Conservation (phyloP, 2,113 vertebrate species). For the Thalassarche chlororhynchos region DNA sequence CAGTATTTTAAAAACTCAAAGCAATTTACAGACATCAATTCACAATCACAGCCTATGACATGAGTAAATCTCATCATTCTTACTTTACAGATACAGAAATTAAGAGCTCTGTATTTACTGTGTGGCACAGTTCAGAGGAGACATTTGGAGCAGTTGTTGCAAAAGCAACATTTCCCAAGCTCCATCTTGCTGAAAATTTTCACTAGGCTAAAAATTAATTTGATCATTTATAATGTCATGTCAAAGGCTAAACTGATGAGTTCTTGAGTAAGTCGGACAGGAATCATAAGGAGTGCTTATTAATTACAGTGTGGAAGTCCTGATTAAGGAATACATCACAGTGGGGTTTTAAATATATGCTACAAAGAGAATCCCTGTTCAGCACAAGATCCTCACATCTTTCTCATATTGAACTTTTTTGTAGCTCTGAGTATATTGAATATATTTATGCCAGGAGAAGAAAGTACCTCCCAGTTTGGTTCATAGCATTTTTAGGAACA, state of each 20-base stretch:
- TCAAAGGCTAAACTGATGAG: not conserved
- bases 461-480: not conserved
- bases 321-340: not conserved
- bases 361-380: not conserved
- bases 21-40: not conserved
- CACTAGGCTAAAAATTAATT: not conserved
- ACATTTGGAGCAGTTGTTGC: not conserved
- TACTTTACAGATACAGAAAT: not conserved
- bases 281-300: not conserved
- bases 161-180: not conserved
- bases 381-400: not conserved
- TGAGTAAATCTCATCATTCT: not conserved
- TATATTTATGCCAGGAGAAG: not conserved
- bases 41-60: not conserved
- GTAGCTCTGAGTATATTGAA: not conserved
- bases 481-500: not conserved
- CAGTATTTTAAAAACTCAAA: not conserved
- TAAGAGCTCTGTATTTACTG: not conserved
- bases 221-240: not conserved
- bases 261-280: not conserved
- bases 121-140: not conserved
- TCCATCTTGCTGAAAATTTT: not conserved
- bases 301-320: not conserved
- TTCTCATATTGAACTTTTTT: not conserved
- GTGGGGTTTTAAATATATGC: not conserved